These are phyloP conservation scores for Lepas anatifera DNA, from an alignment of 2,888 invertebrate genomes.

Conservation along the genomic window DNA sequence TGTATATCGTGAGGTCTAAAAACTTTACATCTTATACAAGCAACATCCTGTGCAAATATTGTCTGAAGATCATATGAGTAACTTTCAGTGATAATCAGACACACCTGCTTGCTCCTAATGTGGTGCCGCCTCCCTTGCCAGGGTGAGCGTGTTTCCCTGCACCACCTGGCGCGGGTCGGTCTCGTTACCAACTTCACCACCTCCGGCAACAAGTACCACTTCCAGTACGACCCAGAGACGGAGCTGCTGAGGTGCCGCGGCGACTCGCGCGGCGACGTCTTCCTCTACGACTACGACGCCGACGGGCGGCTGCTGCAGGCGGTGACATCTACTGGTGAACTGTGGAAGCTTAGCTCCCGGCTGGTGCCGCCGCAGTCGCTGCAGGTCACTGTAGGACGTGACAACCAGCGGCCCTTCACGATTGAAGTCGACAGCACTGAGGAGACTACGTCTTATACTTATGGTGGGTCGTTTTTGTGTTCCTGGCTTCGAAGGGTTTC, in stretches of 20 bases:
- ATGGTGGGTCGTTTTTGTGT: too few species aligned
- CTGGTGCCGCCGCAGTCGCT: constrained; percentile 32
- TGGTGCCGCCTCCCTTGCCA: background rate
- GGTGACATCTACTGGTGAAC: constrained; percentile 83
- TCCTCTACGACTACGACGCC: constrained; percentile 78
- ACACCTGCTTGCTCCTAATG: too few species aligned
- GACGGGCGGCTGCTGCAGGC: constrained; percentile 74
- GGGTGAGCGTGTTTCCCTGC: constrained; percentile 45
- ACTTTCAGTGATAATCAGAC: too few species aligned
- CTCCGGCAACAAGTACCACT: constrained; percentile 74
- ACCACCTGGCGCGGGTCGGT: constrained; percentile 75
- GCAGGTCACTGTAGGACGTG: background rate
- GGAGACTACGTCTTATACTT: background rate
- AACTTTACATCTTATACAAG: too few species aligned
- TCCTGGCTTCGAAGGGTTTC: too few species aligned
- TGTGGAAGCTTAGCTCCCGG: constrained; percentile 62
- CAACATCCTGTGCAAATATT: too few species aligned
- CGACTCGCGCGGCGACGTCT: constrained; percentile 27
- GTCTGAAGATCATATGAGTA: too few species aligned
- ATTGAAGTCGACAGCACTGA: background rate
- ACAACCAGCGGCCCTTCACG: background rate
- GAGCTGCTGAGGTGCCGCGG: constrained; percentile 51
- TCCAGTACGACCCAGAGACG: constrained; percentile 75
- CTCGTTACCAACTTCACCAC: constrained; percentile 72
- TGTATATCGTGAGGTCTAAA: too few species aligned